Percentiles rank a stretch among this genome's conserved stretches.
These are phyloP conservation scores for Onychostruthus taczanowskii DNA, from an alignment of 2,113 vertebrate genomes.

Conservation along the genomic window DNA sequence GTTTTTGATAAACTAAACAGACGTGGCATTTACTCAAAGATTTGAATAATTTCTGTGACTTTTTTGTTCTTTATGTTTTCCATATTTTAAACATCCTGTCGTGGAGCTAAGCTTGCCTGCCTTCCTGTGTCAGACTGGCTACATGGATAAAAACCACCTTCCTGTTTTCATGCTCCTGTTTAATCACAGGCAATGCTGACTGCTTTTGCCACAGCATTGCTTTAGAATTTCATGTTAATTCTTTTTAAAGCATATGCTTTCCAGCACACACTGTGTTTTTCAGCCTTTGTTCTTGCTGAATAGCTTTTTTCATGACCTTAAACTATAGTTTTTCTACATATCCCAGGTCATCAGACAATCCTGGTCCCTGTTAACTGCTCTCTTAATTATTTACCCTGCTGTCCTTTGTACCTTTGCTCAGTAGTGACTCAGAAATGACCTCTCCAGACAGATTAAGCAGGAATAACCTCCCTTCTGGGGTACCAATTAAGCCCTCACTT, in stretches of 20 bases:
- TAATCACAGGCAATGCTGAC: background rate
- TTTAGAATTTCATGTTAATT: background rate
- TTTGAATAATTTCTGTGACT: background rate
- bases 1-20: background rate
- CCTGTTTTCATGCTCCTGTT: background rate
- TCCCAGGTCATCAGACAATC: background rate
- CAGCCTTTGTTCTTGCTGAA: background rate
- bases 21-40: background rate
- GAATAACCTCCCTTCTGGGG: background rate
- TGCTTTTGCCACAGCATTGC: background rate
- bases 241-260: background rate
- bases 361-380: background rate
- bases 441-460: background rate
- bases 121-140: background rate
- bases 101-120: background rate
- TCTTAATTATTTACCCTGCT: background rate
- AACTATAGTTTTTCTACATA: background rate
- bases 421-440: background rate
- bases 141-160: background rate
- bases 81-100: background rate
- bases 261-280: background rate
- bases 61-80: background rate
- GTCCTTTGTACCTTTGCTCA: background rate
- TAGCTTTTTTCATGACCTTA: background rate
- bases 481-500: accelerated